Percentiles rank a stretch among this genome's conserved stretches.
phyloP scores from a whole-genome alignment of 2,888 invertebrate species.

The Drosophila mulleri region DNA sequence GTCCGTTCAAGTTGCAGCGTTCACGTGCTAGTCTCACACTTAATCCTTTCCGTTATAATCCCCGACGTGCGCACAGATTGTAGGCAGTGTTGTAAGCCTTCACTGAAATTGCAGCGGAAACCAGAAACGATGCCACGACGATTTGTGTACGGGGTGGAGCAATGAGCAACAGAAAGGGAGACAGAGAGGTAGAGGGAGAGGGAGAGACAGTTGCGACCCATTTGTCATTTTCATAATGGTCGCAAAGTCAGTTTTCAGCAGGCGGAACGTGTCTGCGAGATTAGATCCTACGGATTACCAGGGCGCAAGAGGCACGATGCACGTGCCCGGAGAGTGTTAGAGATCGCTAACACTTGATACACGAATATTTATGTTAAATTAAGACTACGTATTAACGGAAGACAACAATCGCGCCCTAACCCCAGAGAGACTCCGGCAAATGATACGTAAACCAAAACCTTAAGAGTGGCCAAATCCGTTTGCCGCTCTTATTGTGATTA shows the following conservation, averaged over 20 bases:
- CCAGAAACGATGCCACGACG: constrained; percentile 57
- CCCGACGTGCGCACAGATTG: constrained; percentile 54
- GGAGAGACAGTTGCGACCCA: constrained; percentile 63
- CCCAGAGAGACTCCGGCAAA: constrained; percentile 38
- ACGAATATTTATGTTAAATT: constrained; percentile 65
- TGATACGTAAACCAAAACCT: constrained; percentile 71
- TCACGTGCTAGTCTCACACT: constrained; percentile 41
- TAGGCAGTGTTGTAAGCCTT: constrained; percentile 17
- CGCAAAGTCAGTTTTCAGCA: constrained; percentile 48
- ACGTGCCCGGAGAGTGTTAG: constrained; percentile 39
- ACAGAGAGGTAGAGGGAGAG: constrained; percentile 21
- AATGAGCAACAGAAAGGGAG: not conserved
- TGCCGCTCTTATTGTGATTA: constrained; percentile 33
- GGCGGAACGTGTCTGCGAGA: constrained; percentile 60
- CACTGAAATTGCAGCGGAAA: constrained; percentile 40
- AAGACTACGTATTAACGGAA: constrained; percentile 55
- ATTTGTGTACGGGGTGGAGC: constrained; percentile 28
- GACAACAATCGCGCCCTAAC: constrained; percentile 27
- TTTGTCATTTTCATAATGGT: constrained; percentile 79
- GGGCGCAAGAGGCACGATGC: constrained; percentile 41
- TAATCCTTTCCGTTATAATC: constrained; percentile 74
- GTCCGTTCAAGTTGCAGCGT: constrained; percentile 7
- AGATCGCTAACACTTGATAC: constrained; percentile 59
- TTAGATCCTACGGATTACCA: constrained; percentile 63
- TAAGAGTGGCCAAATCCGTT: constrained; percentile 32